Conservation (phyloP, 1,140 invertebrate species). For the Oncopeltus fasciatus region DNA sequence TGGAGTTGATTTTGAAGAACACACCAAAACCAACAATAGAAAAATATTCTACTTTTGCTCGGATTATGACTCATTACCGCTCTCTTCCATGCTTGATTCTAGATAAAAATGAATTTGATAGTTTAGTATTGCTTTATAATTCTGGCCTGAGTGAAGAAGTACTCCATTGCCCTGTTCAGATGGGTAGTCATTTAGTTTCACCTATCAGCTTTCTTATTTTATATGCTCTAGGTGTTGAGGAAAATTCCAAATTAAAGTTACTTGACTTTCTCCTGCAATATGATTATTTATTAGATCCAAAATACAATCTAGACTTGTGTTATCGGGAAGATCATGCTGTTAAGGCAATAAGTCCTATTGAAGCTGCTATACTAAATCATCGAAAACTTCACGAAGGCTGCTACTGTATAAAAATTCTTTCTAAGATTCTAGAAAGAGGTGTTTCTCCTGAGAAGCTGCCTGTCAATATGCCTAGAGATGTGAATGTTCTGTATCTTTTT, state of each 20-base stretch:
- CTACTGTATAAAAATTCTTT: slow-evolving; percentile 7
- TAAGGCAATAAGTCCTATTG: not conserved
- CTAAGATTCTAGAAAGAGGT: not conserved
- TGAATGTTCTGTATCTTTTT: not conserved
- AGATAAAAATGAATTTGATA: slow-evolving; percentile 12
- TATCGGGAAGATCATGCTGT: not conserved
- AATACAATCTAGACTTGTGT: not conserved
- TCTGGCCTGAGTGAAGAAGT: slow-evolving; percentile 5
- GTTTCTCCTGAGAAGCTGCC: not conserved
- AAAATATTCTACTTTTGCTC: not conserved
- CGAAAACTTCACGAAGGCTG: not conserved
- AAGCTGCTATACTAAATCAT: slow-evolving; percentile 2
- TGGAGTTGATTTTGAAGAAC: slow-evolving; percentile 9
- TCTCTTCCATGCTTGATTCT: slow-evolving; percentile 9
- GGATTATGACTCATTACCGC: not conserved
- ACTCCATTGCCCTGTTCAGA: slow-evolving; percentile 7
- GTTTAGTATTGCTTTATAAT: slow-evolving; percentile 1
- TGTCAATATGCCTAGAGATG: not conserved
- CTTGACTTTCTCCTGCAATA: slow-evolving; percentile 9
- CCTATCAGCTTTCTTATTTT: slow-evolving; percentile 10
- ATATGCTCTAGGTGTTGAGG: not conserved
- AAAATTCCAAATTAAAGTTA: slow-evolving; percentile 11
- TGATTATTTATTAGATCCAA: slow-evolving; percentile 3
- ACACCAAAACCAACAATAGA: slow-evolving; percentile 11
- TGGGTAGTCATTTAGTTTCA: slow-evolving; percentile 8